Conservation (phyloP, 2,113 vertebrate species). For the Solea senegalensis region DNA sequence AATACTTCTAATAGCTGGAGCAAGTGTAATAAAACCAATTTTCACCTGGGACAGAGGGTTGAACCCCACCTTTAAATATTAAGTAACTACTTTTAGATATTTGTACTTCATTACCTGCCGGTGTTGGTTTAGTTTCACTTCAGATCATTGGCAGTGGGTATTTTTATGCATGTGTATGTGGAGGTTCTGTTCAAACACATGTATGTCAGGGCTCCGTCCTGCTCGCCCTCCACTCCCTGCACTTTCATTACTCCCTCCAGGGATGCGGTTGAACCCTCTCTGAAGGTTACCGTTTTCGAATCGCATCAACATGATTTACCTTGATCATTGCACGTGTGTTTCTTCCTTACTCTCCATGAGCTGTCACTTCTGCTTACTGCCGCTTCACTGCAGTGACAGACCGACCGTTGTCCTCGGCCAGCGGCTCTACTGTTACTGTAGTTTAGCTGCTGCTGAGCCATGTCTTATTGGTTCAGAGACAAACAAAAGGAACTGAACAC, state of each 20-base stretch:
- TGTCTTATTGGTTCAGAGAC: constrained; percentile 13
- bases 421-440: not conserved
- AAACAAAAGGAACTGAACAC: constrained; percentile 53
- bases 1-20: no score
- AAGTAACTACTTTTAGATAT: no score
- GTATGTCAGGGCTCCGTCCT: constrained; percentile 47
- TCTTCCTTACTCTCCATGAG: constrained; percentile 23
- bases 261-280: constrained; percentile 13
- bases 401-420: constrained; percentile 46
- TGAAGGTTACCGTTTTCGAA: constrained; percentile 52
- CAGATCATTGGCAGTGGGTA: constrained; percentile 20
- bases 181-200: constrained; percentile 47
- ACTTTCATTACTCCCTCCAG: constrained; percentile 12
- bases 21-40: no score
- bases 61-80: no score
- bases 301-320: constrained; percentile 47
- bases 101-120: no score
- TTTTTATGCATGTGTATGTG: not conserved
- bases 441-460: constrained; percentile 5
- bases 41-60: no score
- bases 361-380: constrained; percentile 59
- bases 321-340: constrained; percentile 43
- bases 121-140: constrained; percentile 35
- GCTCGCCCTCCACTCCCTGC: constrained; percentile 18
- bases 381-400: constrained; percentile 14